These are phyloP conservation scores for Macaca mulatta DNA, from an alignment of 2,113 vertebrate genomes.

Conservation along the genomic window DNA sequence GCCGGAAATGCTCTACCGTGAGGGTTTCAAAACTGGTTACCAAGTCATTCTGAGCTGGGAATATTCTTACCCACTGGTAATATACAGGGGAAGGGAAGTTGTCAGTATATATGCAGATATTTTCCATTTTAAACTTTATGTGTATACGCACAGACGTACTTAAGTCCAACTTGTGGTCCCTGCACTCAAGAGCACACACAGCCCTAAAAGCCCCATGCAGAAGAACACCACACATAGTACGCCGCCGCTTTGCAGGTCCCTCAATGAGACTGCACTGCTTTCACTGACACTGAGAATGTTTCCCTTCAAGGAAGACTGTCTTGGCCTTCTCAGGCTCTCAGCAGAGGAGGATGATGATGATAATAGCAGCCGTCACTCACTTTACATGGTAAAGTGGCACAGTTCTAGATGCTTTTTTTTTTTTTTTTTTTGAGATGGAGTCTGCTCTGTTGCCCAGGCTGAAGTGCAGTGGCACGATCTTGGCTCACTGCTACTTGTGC, in stretches of 20 bases:
- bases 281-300: not conserved
- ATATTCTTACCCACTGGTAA: too few species aligned
- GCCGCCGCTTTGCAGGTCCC: too few species aligned
- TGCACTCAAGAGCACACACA: not conserved
- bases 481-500: too few species aligned
- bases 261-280: not conserved
- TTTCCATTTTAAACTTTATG: not conserved
- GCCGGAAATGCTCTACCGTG: not conserved
- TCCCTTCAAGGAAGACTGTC: not conserved
- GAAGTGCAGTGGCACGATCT: too few species aligned
- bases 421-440: too few species aligned
- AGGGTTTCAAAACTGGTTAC: not conserved
- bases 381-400: not conserved
- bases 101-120: rapidly evolving
- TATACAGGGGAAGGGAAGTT: not conserved
- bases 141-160: rapidly evolving
- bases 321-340: not conserved
- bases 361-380: not conserved
- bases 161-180: not conserved
- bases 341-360: rapidly evolving
- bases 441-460: too few species aligned
- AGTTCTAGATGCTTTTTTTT: not conserved
- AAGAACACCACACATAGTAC: rapidly evolving
- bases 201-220: rapidly evolving
- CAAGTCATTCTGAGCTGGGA: not conserved